Evolutionary conservation across 2,797 vertebrate genomes (phyloP).

Genomic region (Dipus sagitta): DNA sequence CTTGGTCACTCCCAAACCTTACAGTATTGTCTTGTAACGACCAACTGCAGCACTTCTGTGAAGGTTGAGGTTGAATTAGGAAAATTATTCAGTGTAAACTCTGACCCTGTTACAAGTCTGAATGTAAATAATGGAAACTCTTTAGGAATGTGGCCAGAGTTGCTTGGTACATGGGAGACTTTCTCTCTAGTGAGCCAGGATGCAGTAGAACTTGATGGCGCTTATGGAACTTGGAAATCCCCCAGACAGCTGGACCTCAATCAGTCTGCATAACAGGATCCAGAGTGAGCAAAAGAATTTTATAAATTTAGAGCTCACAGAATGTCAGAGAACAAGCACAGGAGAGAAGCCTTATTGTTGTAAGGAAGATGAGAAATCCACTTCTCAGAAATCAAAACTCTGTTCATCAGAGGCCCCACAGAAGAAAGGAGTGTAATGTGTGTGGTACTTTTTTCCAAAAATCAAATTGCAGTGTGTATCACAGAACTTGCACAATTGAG

Average conservation of each 20-base stretch:
- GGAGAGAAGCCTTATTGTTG: too few relatives aligned
- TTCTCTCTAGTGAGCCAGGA: too few relatives aligned
- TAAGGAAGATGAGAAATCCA: too few relatives aligned
- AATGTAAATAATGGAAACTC: neutral
- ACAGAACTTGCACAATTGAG: too few relatives aligned
- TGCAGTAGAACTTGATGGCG: neutral
- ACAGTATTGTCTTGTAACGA: neutral
- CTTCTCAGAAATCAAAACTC: too few relatives aligned
- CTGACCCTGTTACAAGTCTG: neutral
- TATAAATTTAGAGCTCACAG: too few relatives aligned
- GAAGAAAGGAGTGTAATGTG: too few relatives aligned
- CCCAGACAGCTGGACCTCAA: neutral
- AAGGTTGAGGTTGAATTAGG: neutral
- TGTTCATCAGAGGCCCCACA: too few relatives aligned
- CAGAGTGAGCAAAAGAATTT: neutral
- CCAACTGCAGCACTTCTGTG: neutral
- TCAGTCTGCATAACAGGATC: neutral
- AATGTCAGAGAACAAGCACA: too few relatives aligned
- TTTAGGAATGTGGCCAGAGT: neutral
- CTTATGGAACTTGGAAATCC: neutral
- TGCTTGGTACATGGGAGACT: neutral
- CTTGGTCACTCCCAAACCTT: too few relatives aligned
- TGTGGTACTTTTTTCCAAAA: too few relatives aligned
- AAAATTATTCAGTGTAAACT: slow-evolving; percentile 14
- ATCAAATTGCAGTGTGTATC: too few relatives aligned